Base-by-base conservation (phyloP, 2,113 vertebrate genomes). In the Chelonoidis abingdonii region DNA sequence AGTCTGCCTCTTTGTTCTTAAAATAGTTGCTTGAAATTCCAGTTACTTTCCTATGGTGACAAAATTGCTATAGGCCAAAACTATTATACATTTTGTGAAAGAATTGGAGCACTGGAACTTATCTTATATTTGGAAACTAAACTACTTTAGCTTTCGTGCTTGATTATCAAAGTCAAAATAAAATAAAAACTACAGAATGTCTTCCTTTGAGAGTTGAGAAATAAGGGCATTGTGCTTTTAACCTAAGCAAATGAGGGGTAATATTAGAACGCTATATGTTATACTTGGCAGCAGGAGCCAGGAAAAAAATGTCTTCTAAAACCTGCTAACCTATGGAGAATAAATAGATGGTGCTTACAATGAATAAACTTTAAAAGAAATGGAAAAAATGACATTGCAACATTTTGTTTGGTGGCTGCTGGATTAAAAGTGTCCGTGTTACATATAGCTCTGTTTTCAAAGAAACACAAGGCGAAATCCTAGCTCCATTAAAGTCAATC, bases 391-490 rank as follows among this genome's bases (percentile, higher is more conserved):
- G 2, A 29, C 27, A 41, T 49, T 69, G 10, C 4, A 72, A 8
- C 22, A 24, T 93, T 88, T 92, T 65, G 11, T 57, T 90, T 69
- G 50, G 86, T 90, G 75, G 90, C 94, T 87, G 5, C 4, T 80
- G 31, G 9, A 31, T 52, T 80, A 79, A 12, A 31, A 95, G 25
- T 89, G 62, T 2, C 83, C 56, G 4, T 50, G 41, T 11, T 92
- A 72, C 50, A 80, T 95, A 94, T 31, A 24, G 49, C 83, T 89
- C 83, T 25, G 21, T 95, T 95, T 92, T 65, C 50, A 80, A 90
- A 90, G 35, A 87, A 27, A 81, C 29, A 27, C 53, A 6, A 7
- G 7, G 0, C 92, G 12, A 92, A 95, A 95, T 38, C 27, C 56
- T 86, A 17, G n/a, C 35, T 93, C 84, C 82, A 83, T 86, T 25